Base-by-base conservation (phyloP, 2,888 invertebrate genomes). In the Microctonus hyperodae region DNA sequence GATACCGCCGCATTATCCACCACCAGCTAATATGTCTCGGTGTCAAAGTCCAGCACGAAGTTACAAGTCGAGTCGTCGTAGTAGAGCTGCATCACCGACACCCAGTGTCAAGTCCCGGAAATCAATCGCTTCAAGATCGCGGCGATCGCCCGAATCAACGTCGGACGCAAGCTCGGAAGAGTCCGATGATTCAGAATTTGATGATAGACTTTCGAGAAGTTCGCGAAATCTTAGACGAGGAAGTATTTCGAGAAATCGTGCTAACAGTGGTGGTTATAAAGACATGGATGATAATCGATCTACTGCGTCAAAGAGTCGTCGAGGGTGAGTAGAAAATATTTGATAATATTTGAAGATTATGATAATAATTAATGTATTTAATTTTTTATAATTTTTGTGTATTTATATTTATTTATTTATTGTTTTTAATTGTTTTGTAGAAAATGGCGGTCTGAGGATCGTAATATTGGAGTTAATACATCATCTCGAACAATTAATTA, bases 71-170 rank as follows among this genome's bases (percentile, higher is more conserved):
- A 74, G 72, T 40, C 75, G 82, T 68, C 74, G 83, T 35, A 81
- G 81, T 9, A 88, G 88, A 4, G 90, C 91, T 6, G 88, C 91
- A 7, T 88, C 91, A 2, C 87, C 88, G 0, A 89, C 92, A 0
- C 87, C 89, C 68, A 92, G 92, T 76, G 78, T 89, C 60, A 89
- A 91, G 72, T 91, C 91, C 2, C 88, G 92, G 35, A 89, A 91
- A 72, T 92, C 93, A 0, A 86, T 90, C 77, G 85, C 86, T 33
- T 86, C 88, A 67, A 86, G 88, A 33, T 78, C 87, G 31, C 79
- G 85, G 44, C 76, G 77, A 50, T 81, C 81, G 3, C 80, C 73
- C 0, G 78, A 75, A 23, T 83, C 83, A 3, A 82, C 80, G 0
- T 81, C 82, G 0, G 83, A 83, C 63, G 83, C 83, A 0, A 83